A percentile compares a stretch with the other conserved stretches of the same genome.
Evolutionary conservation across 2,113 vertebrate genomes (phyloP).

Genomic region (Murina feae): DNA sequence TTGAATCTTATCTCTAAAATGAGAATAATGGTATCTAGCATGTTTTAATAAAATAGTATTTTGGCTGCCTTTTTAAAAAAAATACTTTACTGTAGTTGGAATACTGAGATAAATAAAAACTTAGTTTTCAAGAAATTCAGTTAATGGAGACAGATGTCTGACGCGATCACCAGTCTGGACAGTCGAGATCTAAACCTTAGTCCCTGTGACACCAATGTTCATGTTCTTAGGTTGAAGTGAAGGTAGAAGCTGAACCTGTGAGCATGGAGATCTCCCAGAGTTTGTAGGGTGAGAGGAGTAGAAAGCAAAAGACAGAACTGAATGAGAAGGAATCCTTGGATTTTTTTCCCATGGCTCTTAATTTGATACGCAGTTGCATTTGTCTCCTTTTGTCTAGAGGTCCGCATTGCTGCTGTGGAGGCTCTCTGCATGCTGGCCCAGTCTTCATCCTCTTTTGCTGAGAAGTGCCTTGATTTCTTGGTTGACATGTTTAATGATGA

Average conservation of each 20-base stretch:
- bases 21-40: neutral
- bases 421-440: constrained; percentile 93
- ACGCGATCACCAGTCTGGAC: neutral
- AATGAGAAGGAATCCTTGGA: neutral
- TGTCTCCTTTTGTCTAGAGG: constrained; percentile 81
- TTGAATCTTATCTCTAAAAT: constrained; percentile 25
- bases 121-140: constrained; percentile 19
- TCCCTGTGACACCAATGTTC: neutral
- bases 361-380: neutral
- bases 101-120: neutral
- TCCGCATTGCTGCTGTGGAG: constrained; percentile 95
- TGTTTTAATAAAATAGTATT: neutral
- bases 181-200: neutral
- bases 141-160: neutral
- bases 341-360: neutral
- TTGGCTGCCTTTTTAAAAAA: neutral
- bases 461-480: constrained; percentile 97
- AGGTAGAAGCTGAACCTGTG: neutral
- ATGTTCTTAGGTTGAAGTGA: neutral
- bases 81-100: neutral
- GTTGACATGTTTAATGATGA: constrained; percentile 99
- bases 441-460: constrained; percentile 92
- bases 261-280: neutral
- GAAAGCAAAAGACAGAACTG: neutral
- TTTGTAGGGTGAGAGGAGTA: neutral